Evolutionary conservation across 2,888 invertebrate species (phyloP).

Genomic region (Candidula unifasciata): DNA sequence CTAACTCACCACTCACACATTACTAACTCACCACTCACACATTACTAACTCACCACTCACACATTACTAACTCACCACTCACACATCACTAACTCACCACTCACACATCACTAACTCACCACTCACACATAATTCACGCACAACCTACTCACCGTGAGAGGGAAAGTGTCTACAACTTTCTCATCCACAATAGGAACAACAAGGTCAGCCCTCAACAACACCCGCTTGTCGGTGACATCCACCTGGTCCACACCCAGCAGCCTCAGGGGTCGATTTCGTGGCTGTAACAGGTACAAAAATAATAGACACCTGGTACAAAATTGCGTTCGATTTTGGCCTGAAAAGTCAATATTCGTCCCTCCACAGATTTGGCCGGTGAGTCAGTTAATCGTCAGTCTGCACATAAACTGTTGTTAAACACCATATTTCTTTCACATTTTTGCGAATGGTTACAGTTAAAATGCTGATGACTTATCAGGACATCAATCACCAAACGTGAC

Average conservation of each 20-base stretch:
- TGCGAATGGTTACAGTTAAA: too few species aligned
- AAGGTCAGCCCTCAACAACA: conserved; percentile 22
- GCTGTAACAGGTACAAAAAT: neutral
- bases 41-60: too few species aligned
- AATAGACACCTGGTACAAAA: neutral
- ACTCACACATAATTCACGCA: neutral
- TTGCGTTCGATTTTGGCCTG: too few species aligned
- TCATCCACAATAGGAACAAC: conserved; percentile 1
- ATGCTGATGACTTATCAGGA: too few species aligned
- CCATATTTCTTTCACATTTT: too few species aligned
- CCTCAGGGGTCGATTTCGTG: conserved; percentile 1
- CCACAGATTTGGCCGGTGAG: too few species aligned
- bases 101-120: neutral
- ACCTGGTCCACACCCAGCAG: neutral
- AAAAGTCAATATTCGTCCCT: too few species aligned
- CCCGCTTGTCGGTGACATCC: neutral
- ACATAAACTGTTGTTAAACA: too few species aligned
- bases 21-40: too few species aligned
- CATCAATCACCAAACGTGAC: too few species aligned
- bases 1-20: neutral
- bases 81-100: neutral
- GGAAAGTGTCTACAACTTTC: neutral
- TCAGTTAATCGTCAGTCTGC: too few species aligned
- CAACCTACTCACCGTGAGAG: conserved; percentile 11
- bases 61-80: too few species aligned